These are phyloP conservation scores for Anas platyrhynchos DNA, from an alignment of 2,113 vertebrate species.

Conservation along the genomic window DNA sequence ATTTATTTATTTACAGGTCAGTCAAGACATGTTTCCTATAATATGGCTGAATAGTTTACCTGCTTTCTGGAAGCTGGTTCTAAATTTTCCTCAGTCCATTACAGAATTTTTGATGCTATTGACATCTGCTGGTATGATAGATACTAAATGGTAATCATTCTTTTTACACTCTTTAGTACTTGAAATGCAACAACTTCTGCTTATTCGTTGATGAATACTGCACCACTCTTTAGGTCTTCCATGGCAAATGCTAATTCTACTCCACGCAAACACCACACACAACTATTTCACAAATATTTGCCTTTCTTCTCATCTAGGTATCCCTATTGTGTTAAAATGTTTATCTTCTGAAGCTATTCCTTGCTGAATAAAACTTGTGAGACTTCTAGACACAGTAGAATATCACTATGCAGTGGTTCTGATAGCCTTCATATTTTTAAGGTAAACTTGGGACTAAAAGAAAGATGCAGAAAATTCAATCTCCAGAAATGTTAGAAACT, in stretches of 20 bases:
- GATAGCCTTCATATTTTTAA: not conserved
- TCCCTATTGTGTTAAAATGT: not conserved
- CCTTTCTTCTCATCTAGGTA: too few relatives aligned
- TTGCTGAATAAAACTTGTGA: not conserved
- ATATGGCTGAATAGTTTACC: not conserved
- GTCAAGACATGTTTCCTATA: not conserved
- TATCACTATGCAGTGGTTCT: not conserved
- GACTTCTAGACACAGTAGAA: not conserved
- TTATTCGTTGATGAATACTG: not conserved
- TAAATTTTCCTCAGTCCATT: not conserved
- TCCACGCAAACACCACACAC: accelerated
- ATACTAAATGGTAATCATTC: not conserved
- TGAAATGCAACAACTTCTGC: not conserved
- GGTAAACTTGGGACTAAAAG: not conserved
- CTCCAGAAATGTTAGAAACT: not conserved
- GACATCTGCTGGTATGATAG: not conserved
- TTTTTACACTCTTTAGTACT: not conserved
- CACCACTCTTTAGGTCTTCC: not conserved
- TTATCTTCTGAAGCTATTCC: not conserved
- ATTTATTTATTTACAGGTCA: not conserved
- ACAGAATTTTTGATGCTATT: not conserved
- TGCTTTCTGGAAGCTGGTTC: not conserved
- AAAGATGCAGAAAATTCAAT: not conserved
- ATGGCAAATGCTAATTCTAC: not conserved
- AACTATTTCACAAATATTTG: not conserved